Percentiles rank a stretch among this genome's conserved stretches.
Conservation (phyloP, 2,797 vertebrate genomes). For the Crossoptilon crossoptilon region DNA sequence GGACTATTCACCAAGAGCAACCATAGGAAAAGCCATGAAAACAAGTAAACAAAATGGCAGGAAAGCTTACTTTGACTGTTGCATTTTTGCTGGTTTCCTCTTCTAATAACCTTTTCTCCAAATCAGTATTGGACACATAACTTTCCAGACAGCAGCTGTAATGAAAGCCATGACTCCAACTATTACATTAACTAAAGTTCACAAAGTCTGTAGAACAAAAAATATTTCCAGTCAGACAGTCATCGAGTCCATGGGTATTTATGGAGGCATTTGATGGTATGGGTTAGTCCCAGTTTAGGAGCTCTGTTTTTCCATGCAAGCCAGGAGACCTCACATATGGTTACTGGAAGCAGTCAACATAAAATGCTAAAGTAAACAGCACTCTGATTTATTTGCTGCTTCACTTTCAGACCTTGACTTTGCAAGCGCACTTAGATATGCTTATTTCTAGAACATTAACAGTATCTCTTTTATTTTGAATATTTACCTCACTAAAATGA, state of each 20-base stretch:
- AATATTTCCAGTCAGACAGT: slow-evolving; percentile 1
- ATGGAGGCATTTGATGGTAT: neutral
- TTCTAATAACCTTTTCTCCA: neutral
- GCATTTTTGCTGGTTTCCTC: neutral
- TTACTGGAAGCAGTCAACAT: neutral
- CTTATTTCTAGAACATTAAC: neutral
- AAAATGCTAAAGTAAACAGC: neutral
- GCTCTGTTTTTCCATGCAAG: neutral
- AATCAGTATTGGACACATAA: neutral
- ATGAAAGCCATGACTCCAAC: neutral
- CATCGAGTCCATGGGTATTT: neutral
- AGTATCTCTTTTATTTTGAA: neutral
- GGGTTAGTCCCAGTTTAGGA: neutral
- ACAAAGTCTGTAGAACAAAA: slow-evolving; percentile 1
- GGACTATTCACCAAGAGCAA: neutral
- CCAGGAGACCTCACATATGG: neutral
- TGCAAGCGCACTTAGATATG: neutral
- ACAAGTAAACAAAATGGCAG: neutral
- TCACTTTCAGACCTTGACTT: neutral
- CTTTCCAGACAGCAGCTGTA: neutral
- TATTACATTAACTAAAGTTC: neutral
- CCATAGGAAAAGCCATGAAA: neutral
- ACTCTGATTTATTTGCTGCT: neutral
- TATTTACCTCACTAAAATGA: neutral
- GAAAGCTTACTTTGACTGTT: neutral